Base-by-base conservation (phyloP, 2,797 vertebrate species). In the Potorous gilbertii region DNA sequence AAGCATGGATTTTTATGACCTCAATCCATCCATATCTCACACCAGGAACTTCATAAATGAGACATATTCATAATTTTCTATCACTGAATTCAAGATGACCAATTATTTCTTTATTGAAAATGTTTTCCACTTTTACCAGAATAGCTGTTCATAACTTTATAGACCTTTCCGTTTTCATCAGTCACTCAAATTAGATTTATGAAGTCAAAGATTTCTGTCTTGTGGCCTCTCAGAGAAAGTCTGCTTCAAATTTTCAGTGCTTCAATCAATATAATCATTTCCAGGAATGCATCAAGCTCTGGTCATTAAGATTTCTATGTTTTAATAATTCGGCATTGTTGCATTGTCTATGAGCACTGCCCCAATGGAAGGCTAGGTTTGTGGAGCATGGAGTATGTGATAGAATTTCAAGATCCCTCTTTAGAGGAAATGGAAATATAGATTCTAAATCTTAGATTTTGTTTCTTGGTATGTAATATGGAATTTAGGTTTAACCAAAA, bases 61-160 rank as follows among this genome's bases (percentile, higher is more conserved):
- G 96, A 97, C 59, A 96, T 96, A 97, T 98, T 97, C 98, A 97
- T 97, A 96, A 94, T 98, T 98, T 98, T 98, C 96, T 98, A 97
- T 97, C 96, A 97, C 97, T 97, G 94, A 98, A 98, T 97, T 98
- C 95, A 98, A 98, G 98, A 98, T 98, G 97, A 98, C 97, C 97
- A 98, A 98, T 98, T 98, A 98, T 94, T 98, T 98, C 96, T 98
- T 97, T 97, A 97, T 96, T 97, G 95, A 98, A 97, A 90, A 40
- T 96, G 97, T 97, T 98, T 98, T 96, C 95, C 97, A 98, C 96
- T 90, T 98, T 98, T 98, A 97, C 97, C 54, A 94, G n/a, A 98
- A 96, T 97, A 98, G 96, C 89, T 97, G 98, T 98, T 98, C 91
- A 92, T 92, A 90, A 93, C 16, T 98, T 98, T 98, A 98, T 96